These are phyloP conservation scores for Megamerina dolium DNA, from an alignment of 2,888 invertebrate species.

Conservation along the genomic window DNA sequence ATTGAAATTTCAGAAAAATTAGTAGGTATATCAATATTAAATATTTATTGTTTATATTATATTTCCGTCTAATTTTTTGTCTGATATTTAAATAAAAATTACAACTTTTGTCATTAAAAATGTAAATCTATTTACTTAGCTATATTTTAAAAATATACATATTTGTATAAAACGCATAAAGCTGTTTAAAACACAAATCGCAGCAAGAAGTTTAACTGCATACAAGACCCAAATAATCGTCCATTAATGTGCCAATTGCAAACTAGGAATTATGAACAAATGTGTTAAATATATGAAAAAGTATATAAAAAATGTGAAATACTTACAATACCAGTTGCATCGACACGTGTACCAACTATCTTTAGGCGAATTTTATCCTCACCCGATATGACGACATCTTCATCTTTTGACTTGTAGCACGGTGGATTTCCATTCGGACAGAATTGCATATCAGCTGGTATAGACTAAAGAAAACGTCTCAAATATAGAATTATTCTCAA, in stretches of 20 bases:
- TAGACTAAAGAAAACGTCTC: constrained; percentile 62
- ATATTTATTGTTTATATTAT: too few species aligned
- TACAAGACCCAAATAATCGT: constrained; percentile 88
- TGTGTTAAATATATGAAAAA: constrained; percentile 2
- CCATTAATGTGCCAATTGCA: constrained; percentile 98
- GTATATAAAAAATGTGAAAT: constrained; percentile 8
- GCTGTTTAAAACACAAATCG: too few species aligned
- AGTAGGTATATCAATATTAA: too few species aligned
- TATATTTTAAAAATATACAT: too few species aligned
- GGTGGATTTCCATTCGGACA: constrained; percentile 97
- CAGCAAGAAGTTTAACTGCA: constrained; percentile 44
- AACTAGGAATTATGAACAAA: constrained; percentile 59
- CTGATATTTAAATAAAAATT: too few species aligned
- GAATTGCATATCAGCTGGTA: constrained; percentile 99
- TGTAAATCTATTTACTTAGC: too few species aligned
- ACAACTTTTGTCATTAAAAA: too few species aligned
- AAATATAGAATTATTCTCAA: background rate
- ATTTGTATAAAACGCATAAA: too few species aligned
- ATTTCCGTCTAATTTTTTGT: too few species aligned
- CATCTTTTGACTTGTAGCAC: constrained; percentile 97
- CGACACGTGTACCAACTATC: constrained; percentile 97
- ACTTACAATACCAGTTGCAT: constrained; percentile 97
- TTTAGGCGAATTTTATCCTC: constrained; percentile 97
- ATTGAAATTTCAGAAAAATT: too few species aligned
- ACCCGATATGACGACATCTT: constrained; percentile 93